Conservation (phyloP, 2,888 invertebrate genomes). For the Pheosia gnoma region DNA sequence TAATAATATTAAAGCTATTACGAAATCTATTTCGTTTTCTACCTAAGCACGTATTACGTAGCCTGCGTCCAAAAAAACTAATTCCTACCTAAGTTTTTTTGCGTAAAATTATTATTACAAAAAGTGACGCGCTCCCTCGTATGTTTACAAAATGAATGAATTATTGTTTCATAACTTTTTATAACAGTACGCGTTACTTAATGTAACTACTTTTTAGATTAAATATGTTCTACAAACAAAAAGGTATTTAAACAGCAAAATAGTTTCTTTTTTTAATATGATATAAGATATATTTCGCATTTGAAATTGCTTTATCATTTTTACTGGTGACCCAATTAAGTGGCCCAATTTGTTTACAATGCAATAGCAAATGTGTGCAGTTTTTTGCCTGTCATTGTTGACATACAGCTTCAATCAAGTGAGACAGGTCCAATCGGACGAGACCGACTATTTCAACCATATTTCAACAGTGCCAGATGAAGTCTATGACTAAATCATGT, state of each 20-base stretch:
- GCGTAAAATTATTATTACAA: not conserved
- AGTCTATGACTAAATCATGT: slow-evolving; percentile 28
- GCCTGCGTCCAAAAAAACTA: no score
- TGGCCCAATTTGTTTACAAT: not conserved
- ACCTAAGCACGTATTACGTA: no score
- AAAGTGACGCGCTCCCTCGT: not conserved
- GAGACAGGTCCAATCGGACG: slow-evolving; percentile 23
- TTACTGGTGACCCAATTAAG: not conserved
- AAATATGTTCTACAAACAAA: not conserved
- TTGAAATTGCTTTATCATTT: not conserved
- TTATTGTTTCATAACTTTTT: not conserved
- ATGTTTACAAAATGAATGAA: not conserved
- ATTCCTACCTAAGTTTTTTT: not conserved
- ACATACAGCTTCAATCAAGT: slow-evolving; percentile 17
- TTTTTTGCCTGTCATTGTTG: slow-evolving; percentile 3
- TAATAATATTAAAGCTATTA: no score
- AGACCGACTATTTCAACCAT: slow-evolving; percentile 22
- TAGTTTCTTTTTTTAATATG: not conserved
- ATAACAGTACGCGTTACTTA: not conserved
- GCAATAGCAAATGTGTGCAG: slow-evolving; percentile 2
- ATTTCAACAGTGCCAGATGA: slow-evolving; percentile 27
- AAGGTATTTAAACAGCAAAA: not conserved
- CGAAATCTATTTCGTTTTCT: no score
- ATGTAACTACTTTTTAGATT: slow-evolving; percentile 2
- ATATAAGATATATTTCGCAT: not conserved